A percentile compares a stretch with the other conserved stretches of the same genome.
Evolutionary conservation across 2,888 invertebrate genomes (phyloP).

Genomic region (Luperina testacea): DNA sequence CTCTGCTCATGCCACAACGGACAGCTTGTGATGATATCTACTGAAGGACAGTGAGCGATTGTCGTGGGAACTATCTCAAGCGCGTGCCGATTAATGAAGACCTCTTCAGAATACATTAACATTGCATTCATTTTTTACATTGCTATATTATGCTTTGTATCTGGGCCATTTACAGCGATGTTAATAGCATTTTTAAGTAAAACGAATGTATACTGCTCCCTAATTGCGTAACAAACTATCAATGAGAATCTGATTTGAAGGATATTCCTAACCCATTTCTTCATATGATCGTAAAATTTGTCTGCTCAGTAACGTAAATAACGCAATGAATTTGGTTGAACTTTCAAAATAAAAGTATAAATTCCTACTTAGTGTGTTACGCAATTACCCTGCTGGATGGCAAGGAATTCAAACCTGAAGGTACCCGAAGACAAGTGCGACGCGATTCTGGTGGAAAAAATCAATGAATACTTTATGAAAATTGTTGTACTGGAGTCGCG

Average conservation of each 20-base stretch:
- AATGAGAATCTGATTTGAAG: too few species aligned
- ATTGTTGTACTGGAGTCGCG: neutral
- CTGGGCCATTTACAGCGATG: neutral
- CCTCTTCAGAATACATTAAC: slow-evolving; percentile 2
- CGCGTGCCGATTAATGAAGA: slow-evolving; percentile 29
- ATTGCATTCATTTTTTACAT: too few species aligned
- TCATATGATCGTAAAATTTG: too few species aligned
- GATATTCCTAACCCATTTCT: too few species aligned
- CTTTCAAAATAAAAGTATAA: too few species aligned
- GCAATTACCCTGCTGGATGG: neutral
- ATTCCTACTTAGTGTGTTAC: too few species aligned
- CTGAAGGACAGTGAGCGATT: slow-evolving; percentile 46
- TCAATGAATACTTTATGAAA: neutral
- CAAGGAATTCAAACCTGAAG: neutral
- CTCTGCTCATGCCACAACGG: slow-evolving; percentile 34
- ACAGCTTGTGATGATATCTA: slow-evolving; percentile 30
- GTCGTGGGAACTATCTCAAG: slow-evolving; percentile 41
- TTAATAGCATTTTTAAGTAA: neutral
- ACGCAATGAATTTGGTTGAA: too few species aligned
- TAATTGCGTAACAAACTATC: too few species aligned
- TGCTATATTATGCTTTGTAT: neutral
- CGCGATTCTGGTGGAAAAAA: neutral
- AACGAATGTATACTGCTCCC: neutral
- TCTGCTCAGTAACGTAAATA: too few species aligned
- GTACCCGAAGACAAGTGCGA: neutral